A percentile compares a stretch with the other conserved stretches of the same genome.
phyloP scores from a whole-genome alignment of 2,888 invertebrate genomes.

The Pseudococcus jackbeardsleyi region DNA sequence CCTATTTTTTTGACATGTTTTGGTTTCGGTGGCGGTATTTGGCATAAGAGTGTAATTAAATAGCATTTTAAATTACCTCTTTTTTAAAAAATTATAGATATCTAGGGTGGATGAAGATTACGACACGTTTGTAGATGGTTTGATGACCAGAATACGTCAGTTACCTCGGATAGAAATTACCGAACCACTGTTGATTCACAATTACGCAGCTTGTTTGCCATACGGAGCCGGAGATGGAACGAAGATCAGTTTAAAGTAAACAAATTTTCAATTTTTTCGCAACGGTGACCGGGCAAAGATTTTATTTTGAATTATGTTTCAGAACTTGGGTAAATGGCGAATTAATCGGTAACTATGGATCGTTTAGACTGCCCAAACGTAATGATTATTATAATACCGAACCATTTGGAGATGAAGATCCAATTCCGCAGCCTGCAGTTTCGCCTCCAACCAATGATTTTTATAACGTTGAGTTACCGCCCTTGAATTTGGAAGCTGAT shows the following conservation, averaged over 20 bases:
- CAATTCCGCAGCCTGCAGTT: conserved; percentile 79
- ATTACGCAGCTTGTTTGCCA: conserved; percentile 85
- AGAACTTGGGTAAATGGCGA: conserved; percentile 74
- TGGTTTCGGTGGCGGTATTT: background rate
- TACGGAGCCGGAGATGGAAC: conserved; percentile 82
- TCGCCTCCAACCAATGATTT: conserved; percentile 87
- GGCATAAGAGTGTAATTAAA: background rate
- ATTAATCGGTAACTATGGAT: conserved; percentile 80
- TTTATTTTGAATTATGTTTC: background rate
- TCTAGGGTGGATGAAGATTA: conserved; percentile 87
- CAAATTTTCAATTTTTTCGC: background rate
- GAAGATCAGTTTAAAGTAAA: conserved; percentile 72
- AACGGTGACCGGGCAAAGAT: background rate
- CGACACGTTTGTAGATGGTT: conserved; percentile 88
- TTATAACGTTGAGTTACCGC: conserved; percentile 91
- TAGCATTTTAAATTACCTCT: background rate
- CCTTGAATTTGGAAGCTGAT: conserved; percentile 79
- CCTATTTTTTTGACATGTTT: background rate
- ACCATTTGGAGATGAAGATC: conserved; percentile 85
- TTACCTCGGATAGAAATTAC: conserved; percentile 88
- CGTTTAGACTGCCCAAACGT: conserved; percentile 77
- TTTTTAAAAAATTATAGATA: conserved; percentile 67
- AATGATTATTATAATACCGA: conserved; percentile 87
- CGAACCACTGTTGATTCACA: conserved; percentile 88
- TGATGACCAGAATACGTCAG: conserved; percentile 86